Evolutionary conservation across 1,140 invertebrate genomes (phyloP).

Genomic region (Drosophila prosaltans): DNA sequence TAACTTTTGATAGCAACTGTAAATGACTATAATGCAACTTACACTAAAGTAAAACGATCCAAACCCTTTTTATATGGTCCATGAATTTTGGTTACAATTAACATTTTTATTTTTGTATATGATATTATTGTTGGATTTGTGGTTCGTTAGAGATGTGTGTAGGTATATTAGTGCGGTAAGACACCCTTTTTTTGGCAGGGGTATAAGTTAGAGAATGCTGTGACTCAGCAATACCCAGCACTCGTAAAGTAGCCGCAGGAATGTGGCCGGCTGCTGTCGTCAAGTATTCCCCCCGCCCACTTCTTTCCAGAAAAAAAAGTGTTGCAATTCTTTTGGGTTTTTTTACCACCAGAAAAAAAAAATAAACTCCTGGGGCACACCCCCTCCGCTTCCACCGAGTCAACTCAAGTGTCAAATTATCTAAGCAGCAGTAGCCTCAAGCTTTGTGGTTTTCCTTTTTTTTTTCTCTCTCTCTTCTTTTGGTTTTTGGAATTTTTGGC

Average conservation of each 20-base stretch:
- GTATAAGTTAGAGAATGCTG: neutral
- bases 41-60: no score
- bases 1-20: no score
- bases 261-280: slow-evolving; percentile 3
- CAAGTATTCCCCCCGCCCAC: neutral
- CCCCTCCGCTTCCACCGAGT: slow-evolving; percentile 28
- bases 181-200: neutral
- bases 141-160: no score
- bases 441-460: neutral
- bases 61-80: no score
- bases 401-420: slow-evolving; percentile 52
- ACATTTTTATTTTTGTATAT: no score
- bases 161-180: no score
- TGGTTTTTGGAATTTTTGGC: slow-evolving; percentile 8
- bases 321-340: slow-evolving; percentile 11
- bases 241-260: neutral
- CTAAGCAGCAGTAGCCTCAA: slow-evolving; percentile 16
- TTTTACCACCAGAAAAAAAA: neutral
- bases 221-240: neutral
- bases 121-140: no score
- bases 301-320: neutral
- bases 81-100: no score
- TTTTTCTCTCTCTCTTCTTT: neutral
- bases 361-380: no score
- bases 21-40: no score